Evolutionary conservation across 2,113 vertebrate genomes (phyloP), one percentile per base, ranked within the genome.

Genomic region (Leucosticte australis): DNA sequence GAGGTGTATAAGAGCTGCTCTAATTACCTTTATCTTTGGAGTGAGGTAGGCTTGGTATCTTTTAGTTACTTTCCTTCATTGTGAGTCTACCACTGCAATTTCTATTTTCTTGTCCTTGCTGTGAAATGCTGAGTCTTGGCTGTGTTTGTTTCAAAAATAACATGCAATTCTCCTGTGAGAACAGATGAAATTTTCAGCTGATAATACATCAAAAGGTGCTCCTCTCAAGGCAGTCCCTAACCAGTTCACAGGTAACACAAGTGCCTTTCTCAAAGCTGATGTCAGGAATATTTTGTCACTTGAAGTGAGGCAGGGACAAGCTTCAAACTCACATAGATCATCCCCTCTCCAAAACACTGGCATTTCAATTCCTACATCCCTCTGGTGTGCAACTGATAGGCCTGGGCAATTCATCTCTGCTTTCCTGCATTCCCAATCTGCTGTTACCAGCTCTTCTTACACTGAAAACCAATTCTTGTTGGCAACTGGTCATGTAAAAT

Each of bases 351-450:
- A 60, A 65, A 93, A 64, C 44, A 68, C 57, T 6, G 56, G 74
- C 62, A 93, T 87, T 93, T 95, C 60, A 85, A 87, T 91, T 64
- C 82, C 53, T 85, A 1, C 57, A 37, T 71, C 57, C 44, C 44
- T 94, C 78, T 92, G 74, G 44, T 62, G 11, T 63, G 49, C 37
- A 47, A 79, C 41, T 85, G 82, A 93, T 90, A 94, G 94, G 92
- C 62, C 74, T 53, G 57, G 62, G 57, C 81, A 94, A 82, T 94
- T 92, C 19, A 82, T 79, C 84, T 94, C 35, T 73, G 67, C 57
- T 91, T 80, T 87, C 22, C 49, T 41, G 26, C 23, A 27, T 80
- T 85, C 46, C 44, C 67, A 91, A 73, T 89, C 90, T 96, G 60
- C 69, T 78, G 5, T 55, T 70, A 69, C 64, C 95, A 95, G 91